Evolutionary conservation across 2,113 vertebrate species (phyloP).

Genomic region (Halichoerus grypus): DNA sequence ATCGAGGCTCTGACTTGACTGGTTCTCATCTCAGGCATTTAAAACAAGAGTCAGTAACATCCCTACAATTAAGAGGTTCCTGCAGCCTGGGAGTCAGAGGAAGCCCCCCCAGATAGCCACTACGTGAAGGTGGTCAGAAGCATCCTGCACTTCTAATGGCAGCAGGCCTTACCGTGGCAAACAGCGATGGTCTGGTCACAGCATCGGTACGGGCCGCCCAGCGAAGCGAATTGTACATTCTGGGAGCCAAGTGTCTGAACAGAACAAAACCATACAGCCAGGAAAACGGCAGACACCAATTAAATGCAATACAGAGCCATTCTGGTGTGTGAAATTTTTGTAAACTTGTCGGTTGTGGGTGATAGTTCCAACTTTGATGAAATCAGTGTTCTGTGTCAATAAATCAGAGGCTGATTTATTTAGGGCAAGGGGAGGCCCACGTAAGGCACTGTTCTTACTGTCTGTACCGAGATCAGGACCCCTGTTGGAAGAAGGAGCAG

Average conservation of each 20-base stretch:
- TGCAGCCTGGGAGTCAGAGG: slow-evolving; percentile 93
- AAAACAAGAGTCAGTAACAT: slow-evolving; percentile 90
- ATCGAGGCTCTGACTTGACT: background rate
- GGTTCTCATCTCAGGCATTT: slow-evolving; percentile 89
- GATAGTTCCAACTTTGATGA: background rate
- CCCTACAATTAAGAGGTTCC: slow-evolving; percentile 91
- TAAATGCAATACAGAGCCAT: slow-evolving; percentile 3
- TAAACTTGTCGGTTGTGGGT: background rate
- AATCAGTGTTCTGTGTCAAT: background rate
- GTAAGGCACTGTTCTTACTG: background rate
- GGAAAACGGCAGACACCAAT: background rate
- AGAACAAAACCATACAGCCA: background rate
- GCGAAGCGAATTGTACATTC: background rate
- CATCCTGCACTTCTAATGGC: slow-evolving; percentile 82
- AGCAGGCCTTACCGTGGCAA: rapidly evolving
- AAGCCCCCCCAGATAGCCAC: slow-evolving; percentile 87
- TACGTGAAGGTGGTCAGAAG: slow-evolving; percentile 79
- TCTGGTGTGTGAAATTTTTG: background rate
- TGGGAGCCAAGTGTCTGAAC: background rate
- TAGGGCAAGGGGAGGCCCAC: background rate
- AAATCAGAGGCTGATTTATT: background rate
- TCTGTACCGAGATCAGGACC: background rate
- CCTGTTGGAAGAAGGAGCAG: background rate
- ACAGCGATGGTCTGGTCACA: rapidly evolving
- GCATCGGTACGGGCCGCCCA: rapidly evolving